Evolutionary conservation across 2,113 vertebrate genomes (phyloP), one percentile per base, ranked within the genome.

Genomic region (Scartelaos histophorus): DNA sequence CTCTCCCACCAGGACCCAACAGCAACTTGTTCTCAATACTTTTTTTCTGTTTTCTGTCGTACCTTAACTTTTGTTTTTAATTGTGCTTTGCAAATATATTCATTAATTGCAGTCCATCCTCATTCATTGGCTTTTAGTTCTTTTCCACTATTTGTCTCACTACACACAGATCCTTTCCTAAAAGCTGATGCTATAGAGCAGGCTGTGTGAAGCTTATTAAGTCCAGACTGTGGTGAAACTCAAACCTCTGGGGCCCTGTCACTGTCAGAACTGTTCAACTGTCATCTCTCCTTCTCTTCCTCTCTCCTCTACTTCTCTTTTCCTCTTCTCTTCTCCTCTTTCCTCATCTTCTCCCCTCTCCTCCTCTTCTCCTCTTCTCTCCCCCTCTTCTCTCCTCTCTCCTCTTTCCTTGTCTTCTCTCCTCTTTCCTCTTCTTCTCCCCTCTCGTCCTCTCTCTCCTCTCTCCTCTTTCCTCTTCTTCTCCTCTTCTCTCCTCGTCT

Each of bases 221-320:
- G 47, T 67, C 73, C 75, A 57, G 4, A 19, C 79, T 62, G 57
- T 77, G 75, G 66, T 25, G 1, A 22, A 78, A 43, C 53, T 70
- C 11, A 11, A 71, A 7, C 25, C 78, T 83, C 70, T 47, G 19
- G 70, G 76, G 70, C 21, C 66, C 46, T 22, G 1, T 76, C 47
- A 1, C 64, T 70, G 73, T 83, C 73, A 73, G 70, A 66, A 67
- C 51, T 54, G 69, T 66, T 77, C 71, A 74, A 62, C 60, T 74
- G 74, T 80, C 74, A 45, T 10, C 54, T 56, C 51, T 1, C 51
- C 38, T 43, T 9, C 1, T 0, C 38, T 7, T n/a, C n/a, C n/a
- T n/a, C n/a, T 19, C 35, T 60, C 24, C 72, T 49, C 60, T 73
- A 43, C 61, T 70, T 6, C 34, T 35, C 34, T 6, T 6, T 35